phyloP scores from a whole-genome alignment of 2,888 invertebrate genomes.

The Sialis lutaria region DNA sequence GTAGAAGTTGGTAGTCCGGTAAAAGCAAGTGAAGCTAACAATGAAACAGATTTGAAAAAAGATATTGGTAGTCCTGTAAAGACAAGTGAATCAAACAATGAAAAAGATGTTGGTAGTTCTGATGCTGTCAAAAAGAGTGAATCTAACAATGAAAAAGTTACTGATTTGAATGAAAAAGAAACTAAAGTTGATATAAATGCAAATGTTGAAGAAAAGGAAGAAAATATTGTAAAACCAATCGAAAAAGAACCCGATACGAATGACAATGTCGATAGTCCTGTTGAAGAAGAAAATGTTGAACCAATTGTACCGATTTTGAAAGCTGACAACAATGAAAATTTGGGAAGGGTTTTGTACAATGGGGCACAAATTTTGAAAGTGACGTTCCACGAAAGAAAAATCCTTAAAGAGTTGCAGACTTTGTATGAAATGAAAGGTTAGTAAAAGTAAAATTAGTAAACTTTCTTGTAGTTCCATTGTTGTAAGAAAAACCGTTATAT shows the following conservation, averaged over 20 bases:
- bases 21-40: no score
- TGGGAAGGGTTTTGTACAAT: conserved; percentile 37
- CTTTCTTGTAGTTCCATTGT: background rate
- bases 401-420: conserved; percentile 30
- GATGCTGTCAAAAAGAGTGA: no score
- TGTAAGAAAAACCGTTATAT: background rate
- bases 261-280: conserved; percentile 1
- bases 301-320: background rate
- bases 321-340: conserved; percentile 3
- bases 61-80: no score
- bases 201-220: no score
- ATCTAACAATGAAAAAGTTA: no score
- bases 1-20: no score
- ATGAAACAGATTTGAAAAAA: no score
- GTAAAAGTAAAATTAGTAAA: conserved; percentile 10
- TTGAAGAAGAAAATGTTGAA: background rate
- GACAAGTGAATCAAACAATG: no score
- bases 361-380: conserved; percentile 68
- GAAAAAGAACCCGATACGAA: background rate
- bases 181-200: no score
- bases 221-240: no score
- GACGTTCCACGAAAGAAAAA: conserved; percentile 30
- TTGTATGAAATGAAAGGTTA: conserved; percentile 39
- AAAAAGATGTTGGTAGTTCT: no score
- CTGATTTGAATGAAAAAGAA: no score